These are phyloP conservation scores for Macroteleia sp. DNA, from an alignment of 2,888 invertebrate genomes.

Conservation along the genomic window DNA sequence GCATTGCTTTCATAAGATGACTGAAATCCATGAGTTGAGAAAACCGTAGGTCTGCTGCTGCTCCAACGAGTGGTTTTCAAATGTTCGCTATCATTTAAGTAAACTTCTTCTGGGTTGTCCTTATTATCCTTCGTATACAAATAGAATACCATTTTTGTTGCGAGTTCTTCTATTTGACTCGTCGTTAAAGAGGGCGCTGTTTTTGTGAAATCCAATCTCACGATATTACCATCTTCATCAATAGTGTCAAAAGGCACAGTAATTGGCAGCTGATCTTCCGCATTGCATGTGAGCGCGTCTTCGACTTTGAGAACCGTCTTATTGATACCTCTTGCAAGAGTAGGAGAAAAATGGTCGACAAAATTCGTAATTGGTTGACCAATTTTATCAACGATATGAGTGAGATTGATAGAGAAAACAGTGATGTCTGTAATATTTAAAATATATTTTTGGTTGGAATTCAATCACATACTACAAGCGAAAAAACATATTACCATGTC, in stretches of 20 bases:
- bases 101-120: conserved; percentile 3
- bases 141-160: neutral
- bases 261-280: conserved; percentile 6
- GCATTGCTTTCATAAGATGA: conserved; percentile 8
- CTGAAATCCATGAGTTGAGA: conserved; percentile 29
- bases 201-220: neutral
- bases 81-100: neutral
- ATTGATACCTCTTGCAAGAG: too few species aligned
- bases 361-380: too few species aligned
- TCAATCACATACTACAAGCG: too few species aligned
- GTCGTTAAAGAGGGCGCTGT: neutral
- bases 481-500: too few species aligned
- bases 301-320: neutral
- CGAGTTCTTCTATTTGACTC: neutral
- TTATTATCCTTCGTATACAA: conserved; percentile 6
- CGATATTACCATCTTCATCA: neutral
- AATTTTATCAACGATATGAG: too few species aligned
- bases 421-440: too few species aligned
- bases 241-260: conserved; percentile 18
- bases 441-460: too few species aligned
- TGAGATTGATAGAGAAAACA: too few species aligned
- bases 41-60: conserved; percentile 14
- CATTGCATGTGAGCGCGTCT: neutral
- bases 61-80: neutral
- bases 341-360: too few species aligned